Evolutionary conservation across 2,113 vertebrate species (phyloP).

Genomic region (Perccottus glenii): DNA sequence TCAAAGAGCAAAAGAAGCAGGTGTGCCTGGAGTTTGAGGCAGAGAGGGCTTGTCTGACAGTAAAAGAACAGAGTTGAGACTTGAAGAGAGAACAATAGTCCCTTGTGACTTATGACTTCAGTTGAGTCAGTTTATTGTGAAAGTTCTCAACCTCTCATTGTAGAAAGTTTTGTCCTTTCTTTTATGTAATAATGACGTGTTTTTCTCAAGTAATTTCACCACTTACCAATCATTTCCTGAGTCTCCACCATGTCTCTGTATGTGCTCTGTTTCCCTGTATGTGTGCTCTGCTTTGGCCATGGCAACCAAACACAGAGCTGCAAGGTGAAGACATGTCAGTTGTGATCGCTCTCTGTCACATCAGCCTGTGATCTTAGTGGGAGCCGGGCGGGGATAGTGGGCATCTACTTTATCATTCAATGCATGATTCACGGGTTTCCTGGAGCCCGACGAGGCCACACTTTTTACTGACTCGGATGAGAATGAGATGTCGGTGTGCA

Average conservation of each 20-base stretch:
- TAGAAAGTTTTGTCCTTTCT: background rate
- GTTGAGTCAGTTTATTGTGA: background rate
- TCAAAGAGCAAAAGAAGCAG: constrained; percentile 7
- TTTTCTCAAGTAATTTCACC: constrained; percentile 7
- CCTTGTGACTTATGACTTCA: background rate
- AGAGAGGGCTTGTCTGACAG: background rate
- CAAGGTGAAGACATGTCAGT: constrained; percentile 35
- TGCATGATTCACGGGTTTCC: constrained; percentile 23
- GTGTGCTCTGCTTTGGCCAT: constrained; percentile 8
- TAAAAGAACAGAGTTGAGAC: background rate
- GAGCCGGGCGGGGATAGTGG: background rate
- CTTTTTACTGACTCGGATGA: constrained; percentile 43
- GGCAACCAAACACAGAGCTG: background rate
- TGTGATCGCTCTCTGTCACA: constrained; percentile 42
- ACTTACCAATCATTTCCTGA: constrained; percentile 11
- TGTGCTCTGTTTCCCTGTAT: constrained; percentile 1
- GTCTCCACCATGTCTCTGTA: constrained; percentile 19
- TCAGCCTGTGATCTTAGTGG: constrained; percentile 23
- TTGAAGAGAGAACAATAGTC: constrained; percentile 15
- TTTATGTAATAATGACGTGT: constrained; percentile 8
- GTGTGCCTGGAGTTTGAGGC: constrained; percentile 1
- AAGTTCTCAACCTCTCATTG: constrained; percentile 9
- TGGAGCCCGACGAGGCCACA: constrained; percentile 7
- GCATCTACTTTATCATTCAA: constrained; percentile 52
- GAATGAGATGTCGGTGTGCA: constrained; percentile 58